A percentile compares a stretch with the other conserved stretches of the same genome.
Conservation (phyloP, 2,113 vertebrate species). For the Ginglymostoma cirratum region DNA sequence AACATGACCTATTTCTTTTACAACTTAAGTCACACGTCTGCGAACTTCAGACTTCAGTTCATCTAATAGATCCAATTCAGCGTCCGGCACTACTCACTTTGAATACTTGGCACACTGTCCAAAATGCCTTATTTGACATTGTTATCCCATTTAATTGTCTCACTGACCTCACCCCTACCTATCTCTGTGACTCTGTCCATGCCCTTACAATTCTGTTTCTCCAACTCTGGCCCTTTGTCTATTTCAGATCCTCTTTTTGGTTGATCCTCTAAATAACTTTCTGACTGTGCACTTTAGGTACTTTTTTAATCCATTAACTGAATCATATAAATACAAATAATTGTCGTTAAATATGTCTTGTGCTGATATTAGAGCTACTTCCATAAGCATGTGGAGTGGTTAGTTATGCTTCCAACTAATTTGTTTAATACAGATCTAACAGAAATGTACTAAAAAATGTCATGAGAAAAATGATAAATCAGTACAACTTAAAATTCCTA, state of each 20-base stretch:
- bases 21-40: neutral
- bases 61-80: neutral
- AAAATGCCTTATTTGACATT: neutral
- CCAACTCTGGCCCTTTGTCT: neutral
- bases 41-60: neutral
- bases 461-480: neutral
- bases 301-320: neutral
- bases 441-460: neutral
- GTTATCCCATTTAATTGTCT: neutral
- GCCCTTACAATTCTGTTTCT: neutral
- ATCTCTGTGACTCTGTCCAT: neutral
- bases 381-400: neutral
- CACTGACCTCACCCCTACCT: neutral
- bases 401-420: neutral
- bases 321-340: neutral
- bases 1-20: neutral
- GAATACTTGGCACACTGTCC: neutral
- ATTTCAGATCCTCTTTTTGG: neutral
- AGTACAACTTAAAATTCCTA: no score
- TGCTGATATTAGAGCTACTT: neutral
- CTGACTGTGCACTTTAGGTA: neutral
- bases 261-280: neutral
- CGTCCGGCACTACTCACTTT: neutral
- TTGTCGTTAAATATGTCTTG: neutral
- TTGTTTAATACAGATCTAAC: neutral